Evolutionary conservation across 2,888 invertebrate species (phyloP).

Genomic region (Dicycla oo): DNA sequence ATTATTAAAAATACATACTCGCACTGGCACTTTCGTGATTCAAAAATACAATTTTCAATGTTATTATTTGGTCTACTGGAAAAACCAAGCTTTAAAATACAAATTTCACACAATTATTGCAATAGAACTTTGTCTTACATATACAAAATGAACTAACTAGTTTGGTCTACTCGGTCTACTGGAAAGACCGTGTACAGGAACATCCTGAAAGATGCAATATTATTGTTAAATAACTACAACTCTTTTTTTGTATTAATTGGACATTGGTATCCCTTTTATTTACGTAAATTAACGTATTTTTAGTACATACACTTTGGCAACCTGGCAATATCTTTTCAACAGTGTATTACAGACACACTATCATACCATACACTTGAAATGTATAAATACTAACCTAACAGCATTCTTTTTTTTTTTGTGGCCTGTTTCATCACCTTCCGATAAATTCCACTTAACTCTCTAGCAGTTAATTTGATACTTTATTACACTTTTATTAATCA

Average conservation of each 20-base stretch:
- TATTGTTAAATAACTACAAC: neutral
- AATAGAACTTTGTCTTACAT: conserved; percentile 14
- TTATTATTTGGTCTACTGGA: conserved; percentile 40
- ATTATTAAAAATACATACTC: conserved; percentile 16
- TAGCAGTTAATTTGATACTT: neutral
- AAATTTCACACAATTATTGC: conserved; percentile 32
- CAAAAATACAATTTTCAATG: conserved; percentile 25
- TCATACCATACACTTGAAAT: neutral
- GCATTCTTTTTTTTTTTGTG: neutral
- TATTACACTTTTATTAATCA: neutral
- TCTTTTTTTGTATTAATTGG: neutral
- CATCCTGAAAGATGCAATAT: conserved; percentile 5
- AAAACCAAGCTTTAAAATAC: conserved; percentile 39
- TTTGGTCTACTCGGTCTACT: conserved; percentile 58
- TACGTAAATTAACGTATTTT: neutral
- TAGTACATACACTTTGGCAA: neutral
- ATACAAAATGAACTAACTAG: conserved; percentile 18
- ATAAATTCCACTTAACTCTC: neutral
- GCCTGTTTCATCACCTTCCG: neutral
- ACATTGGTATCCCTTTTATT: neutral
- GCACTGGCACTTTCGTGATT: conserved; percentile 26
- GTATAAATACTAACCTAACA: neutral
- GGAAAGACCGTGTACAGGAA: conserved; percentile 38
- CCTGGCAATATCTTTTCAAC: neutral
- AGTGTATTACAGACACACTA: neutral